Percentiles rank a stretch among this genome's conserved stretches.
Evolutionary conservation across 2,797 vertebrate species (phyloP).

Genomic region (Cyprinella venusta): DNA sequence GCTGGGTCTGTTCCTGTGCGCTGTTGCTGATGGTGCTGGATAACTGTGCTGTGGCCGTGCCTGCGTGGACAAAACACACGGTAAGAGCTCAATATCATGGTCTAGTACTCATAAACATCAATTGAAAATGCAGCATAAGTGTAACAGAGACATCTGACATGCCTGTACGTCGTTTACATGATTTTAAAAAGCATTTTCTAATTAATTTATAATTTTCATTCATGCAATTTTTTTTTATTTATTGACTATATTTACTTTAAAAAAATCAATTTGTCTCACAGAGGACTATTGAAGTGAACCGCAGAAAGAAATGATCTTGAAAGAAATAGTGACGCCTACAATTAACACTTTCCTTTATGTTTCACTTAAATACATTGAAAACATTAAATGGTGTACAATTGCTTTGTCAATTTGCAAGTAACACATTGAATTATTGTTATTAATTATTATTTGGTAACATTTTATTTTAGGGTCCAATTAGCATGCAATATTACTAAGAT

Average conservation of each 20-base stretch:
- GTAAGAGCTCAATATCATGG: constrained; percentile 34
- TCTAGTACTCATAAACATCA: neutral
- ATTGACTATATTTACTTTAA: neutral
- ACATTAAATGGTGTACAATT: no score
- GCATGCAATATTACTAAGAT: no score
- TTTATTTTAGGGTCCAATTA: no score
- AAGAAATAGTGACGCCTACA: neutral
- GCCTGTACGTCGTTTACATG: neutral
- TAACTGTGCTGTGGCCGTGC: constrained; percentile 6
- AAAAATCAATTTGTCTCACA: neutral
- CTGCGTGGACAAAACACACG: constrained; percentile 44
- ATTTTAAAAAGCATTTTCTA: neutral
- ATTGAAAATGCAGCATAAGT: neutral
- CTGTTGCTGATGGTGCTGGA: constrained; percentile 38
- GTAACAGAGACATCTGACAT: neutral
- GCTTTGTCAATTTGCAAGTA: no score
- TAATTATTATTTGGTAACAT: no score
- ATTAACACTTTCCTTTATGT: neutral
- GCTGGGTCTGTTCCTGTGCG: constrained; percentile 8
- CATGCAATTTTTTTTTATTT: neutral
- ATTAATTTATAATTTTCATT: neutral
- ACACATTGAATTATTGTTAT: neutral
- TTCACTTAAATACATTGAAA: neutral
- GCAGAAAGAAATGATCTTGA: neutral
- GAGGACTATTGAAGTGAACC: neutral